Percentiles rank a stretch among this genome's conserved stretches.
These are phyloP conservation scores for Prietella phreatophila DNA, from an alignment of 2,113 vertebrate genomes.

Conservation along the genomic window DNA sequence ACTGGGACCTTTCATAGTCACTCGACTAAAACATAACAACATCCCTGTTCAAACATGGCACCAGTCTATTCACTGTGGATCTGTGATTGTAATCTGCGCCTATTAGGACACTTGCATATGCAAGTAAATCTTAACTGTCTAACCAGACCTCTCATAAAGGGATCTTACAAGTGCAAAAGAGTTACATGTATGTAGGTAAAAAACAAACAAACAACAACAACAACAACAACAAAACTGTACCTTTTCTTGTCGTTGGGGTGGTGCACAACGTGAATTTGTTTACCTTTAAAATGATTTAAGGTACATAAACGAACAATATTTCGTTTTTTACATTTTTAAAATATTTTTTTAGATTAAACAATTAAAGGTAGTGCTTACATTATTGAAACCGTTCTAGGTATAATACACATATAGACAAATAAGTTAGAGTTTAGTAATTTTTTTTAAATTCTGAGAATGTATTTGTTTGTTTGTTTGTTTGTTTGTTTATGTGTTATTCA, in stretches of 20 bases:
- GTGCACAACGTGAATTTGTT: neutral
- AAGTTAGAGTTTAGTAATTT: neutral
- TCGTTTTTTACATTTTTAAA: neutral
- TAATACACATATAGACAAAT: neutral
- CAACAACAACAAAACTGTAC: neutral
- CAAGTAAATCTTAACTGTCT: neutral
- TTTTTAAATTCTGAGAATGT: no score
- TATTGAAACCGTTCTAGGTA: neutral
- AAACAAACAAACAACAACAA: no score
- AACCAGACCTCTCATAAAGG: neutral
- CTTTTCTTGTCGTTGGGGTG: neutral
- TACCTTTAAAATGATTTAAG: neutral
- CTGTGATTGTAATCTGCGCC: neutral
- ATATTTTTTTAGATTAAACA: neutral
- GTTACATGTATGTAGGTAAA: neutral
- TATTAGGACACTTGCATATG: neutral
- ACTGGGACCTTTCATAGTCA: slow-evolving; percentile 12
- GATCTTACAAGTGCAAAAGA: neutral
- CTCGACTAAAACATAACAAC: slow-evolving; percentile 30
- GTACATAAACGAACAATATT: neutral
- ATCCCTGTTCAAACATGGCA: slow-evolving; percentile 40
- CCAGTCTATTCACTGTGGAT: neutral
- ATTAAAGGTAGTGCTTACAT: neutral
- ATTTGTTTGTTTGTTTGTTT: neutral
- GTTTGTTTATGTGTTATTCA: neutral